Base-by-base conservation (phyloP, 2,888 invertebrate species). In the Elegia similella region DNA sequence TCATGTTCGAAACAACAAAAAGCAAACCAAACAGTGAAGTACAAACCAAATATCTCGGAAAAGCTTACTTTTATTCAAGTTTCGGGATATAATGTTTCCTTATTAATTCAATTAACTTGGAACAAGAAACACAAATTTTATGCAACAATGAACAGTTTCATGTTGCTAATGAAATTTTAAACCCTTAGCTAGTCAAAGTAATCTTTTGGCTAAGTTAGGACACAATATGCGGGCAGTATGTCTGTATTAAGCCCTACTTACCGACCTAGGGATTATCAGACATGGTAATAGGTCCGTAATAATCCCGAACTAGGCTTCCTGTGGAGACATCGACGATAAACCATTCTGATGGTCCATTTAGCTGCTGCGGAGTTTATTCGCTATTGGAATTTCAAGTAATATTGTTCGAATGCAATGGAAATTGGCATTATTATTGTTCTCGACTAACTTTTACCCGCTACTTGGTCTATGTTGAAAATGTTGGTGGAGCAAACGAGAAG, bases 221-320 rank as follows among this genome's bases (percentile, higher is more conserved):
- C 60, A 48, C 62, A 58, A 62, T 59, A 64, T 64, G 63, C 66
- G 67, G 64, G 65, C 44, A 55, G 59, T 60, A 65, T 72, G 65
- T 72, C 66, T 69, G 58, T 62, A 60, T 44, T 58, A 61, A 63
- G 57, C 62, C 43, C 57, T 60, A 59, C 55, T 62, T 53, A 56
- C 59, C n/a, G 44, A 55, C 44, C 60, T 65, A 63, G 58, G 17
- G 55, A 53, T 57, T 68, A 68, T 69, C 61, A 56, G 8, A 15
- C 48, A 53, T 59, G 59, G 59, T 63, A 66, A 64, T 58, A 58
- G 52, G 52, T 43, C 58, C 58, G 59, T 55, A 55, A 55, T 50
- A 56, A 42, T 48, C 32, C 54, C 12, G 16, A 55, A 55, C 44
- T 44, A 55, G 54, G 44, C 34, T 32, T 55, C 46, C 44, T 44